Conservation (phyloP, 2,797 vertebrate genomes). For the Pseudopleuronectes americanus region DNA sequence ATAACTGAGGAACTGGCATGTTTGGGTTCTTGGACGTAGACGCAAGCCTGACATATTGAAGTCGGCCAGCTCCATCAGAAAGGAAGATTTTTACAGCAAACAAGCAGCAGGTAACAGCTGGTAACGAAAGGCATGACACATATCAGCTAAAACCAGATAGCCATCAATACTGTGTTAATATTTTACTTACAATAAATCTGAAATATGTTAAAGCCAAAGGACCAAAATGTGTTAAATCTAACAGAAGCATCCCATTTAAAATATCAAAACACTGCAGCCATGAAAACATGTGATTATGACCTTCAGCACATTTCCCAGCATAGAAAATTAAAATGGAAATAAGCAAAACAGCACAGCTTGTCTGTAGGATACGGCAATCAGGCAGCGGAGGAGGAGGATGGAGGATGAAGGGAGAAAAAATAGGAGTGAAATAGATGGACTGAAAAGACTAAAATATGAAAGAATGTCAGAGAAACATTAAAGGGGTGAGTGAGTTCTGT, state of each 20-base stretch:
- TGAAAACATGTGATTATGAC: not conserved
- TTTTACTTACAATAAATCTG: too few relatives aligned
- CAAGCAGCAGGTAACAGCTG: too few relatives aligned
- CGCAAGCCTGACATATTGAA: too few relatives aligned
- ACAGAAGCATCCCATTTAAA: not conserved
- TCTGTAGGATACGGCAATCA: slow-evolving; percentile 48
- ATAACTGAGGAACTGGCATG: too few relatives aligned
- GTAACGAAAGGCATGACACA: too few relatives aligned
- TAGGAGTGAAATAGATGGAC: too few relatives aligned
- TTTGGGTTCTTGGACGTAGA: too few relatives aligned
- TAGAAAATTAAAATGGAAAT: slow-evolving; percentile 17
- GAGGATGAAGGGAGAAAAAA: not conserved
- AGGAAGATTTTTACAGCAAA: too few relatives aligned
- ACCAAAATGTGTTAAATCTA: not conserved
- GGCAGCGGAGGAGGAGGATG: slow-evolving; percentile 24
- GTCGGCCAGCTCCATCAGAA: too few relatives aligned
- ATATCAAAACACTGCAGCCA: not conserved
- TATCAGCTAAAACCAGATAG: too few relatives aligned
- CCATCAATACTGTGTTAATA: too few relatives aligned
- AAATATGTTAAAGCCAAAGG: not conserved
- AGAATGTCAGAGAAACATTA: not conserved
- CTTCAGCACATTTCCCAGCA: slow-evolving; percentile 13
- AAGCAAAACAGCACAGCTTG: slow-evolving; percentile 49
- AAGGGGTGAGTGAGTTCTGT: not conserved
- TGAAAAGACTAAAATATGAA: not conserved